These are phyloP conservation scores for Diglossa cyanea DNA, from an alignment of 2,797 vertebrate species.

Conservation along the genomic window DNA sequence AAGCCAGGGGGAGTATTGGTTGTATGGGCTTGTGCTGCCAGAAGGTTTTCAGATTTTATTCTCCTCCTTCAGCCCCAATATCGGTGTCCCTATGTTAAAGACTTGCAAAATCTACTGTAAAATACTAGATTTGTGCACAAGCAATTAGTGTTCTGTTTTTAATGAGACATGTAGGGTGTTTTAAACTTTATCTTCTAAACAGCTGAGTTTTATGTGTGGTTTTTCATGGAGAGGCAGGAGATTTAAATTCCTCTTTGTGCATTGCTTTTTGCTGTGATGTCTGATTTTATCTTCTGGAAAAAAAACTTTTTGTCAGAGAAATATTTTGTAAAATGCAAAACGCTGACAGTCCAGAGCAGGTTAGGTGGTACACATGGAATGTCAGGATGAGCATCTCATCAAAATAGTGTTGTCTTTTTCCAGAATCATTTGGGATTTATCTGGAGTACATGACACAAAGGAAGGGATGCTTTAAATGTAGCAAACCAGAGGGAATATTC, in stretches of 20 bases:
- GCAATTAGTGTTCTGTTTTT: not conserved
- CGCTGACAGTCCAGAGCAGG: not conserved
- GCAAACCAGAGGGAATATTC: not conserved
- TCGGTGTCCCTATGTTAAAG: not conserved
- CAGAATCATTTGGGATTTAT: not conserved
- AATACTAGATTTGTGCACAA: not conserved
- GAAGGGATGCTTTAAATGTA: not conserved
- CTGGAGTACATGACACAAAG: not conserved
- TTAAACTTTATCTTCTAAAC: not conserved
- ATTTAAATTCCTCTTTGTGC: not conserved
- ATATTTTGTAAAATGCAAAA: not conserved
- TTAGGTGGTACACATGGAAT: not conserved
- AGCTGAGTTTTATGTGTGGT: not conserved
- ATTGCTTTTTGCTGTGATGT: not conserved
- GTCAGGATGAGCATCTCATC: not conserved
- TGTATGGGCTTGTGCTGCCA: not conserved
- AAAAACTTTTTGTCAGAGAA: not conserved
- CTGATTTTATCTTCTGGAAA: not conserved
- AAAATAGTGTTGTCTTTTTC: not conserved
- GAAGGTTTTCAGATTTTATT: not conserved
- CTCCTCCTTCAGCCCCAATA: not conserved
- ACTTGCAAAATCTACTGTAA: not conserved
- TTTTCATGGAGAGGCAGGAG: not conserved
- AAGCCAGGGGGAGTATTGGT: not conserved
- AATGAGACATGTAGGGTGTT: not conserved